Base-by-base conservation (phyloP, 2,888 invertebrate species). In the Luperina testacea region DNA sequence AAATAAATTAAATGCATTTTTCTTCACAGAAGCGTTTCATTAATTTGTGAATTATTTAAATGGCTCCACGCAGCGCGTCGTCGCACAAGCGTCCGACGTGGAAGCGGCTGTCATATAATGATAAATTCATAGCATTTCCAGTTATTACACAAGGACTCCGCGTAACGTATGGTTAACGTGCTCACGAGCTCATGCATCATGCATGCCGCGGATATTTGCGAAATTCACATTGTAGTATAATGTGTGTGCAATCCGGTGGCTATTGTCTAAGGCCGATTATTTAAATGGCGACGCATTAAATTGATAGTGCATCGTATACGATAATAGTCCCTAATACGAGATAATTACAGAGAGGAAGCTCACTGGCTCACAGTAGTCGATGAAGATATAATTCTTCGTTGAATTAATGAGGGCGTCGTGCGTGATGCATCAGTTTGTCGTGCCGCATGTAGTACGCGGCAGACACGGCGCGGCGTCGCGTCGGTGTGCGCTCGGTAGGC, bases 261-360 rank as follows among this genome's bases (percentile, higher is more conserved):
- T 90, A 94, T 95, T 95, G 95, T 94, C 94, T 95, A 92, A 92
- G 91, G 88, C 79, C 92, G 93, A 94, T 96, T 95, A 96, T 93
- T 92, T 91, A 91, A 94, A 95, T 93, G 92, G 92, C 91, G 90
- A 89, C 91, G 92, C 91, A 96, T 96, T 95, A 95, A 93, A 94
- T 90, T 94, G 94, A 96, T 96, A 91, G 94, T 89, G 86, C 91
- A 89, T 92, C 93, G 90, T 95, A 92, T 89, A 90, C 91, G 91
- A 92, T 95, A 95, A 96, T 95, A 93, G 93, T 90, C 88, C 90
- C 88, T 95, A 95, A 96, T 95, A 93, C 90, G 89, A 90, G 89
- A 92, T 96, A 96, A 96, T 96, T 95, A 94, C 91, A 94, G 92
- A 89, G 93, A 90, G 91, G 90, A 91, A 91, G 92, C 93, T 90